Evolutionary conservation across 1,140 invertebrate genomes (phyloP).

Genomic region (Procambarus virginalis): DNA sequence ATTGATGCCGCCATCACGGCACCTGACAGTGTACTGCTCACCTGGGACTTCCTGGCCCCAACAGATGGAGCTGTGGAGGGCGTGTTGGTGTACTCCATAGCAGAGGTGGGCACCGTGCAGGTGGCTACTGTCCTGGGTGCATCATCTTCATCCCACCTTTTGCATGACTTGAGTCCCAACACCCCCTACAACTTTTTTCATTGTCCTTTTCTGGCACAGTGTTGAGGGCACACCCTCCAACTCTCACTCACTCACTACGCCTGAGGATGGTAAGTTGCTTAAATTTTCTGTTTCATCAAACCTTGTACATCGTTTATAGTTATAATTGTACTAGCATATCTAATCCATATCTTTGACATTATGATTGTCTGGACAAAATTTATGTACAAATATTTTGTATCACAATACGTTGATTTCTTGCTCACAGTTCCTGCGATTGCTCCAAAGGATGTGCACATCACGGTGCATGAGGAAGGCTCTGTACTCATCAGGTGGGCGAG

Average conservation of each 20-base stretch:
- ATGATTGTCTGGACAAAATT: too few species aligned
- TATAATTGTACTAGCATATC: too few species aligned
- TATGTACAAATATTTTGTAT: too few species aligned
- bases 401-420: background rate
- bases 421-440: constrained; percentile 56
- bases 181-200: constrained; percentile 85
- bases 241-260: constrained; percentile 77
- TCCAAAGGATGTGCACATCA: constrained; percentile 46
- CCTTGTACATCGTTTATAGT: too few species aligned
- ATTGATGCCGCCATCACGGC: constrained; percentile 21
- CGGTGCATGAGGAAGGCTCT: constrained; percentile 44
- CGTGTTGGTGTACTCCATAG: constrained; percentile 37
- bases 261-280: constrained; percentile 82
- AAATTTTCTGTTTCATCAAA: too few species aligned
- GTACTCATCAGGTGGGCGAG: constrained; percentile 59
- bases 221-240: constrained; percentile 86
- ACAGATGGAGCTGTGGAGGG: constrained; percentile 32
- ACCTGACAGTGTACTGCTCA: constrained; percentile 35
- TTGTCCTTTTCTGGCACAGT: constrained; percentile 85
- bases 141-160: constrained; percentile 62
- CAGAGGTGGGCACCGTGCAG: constrained; percentile 7
- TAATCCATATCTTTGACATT: too few species aligned
- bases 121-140: constrained; percentile 59
- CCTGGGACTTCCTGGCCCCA: constrained; percentile 30
- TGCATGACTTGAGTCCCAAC: constrained; percentile 57